Percentiles rank a stretch among this genome's conserved stretches.
Evolutionary conservation across 64 coral and sea anemone species (phyloP).

Genomic region (Orbicella faveolata): DNA sequence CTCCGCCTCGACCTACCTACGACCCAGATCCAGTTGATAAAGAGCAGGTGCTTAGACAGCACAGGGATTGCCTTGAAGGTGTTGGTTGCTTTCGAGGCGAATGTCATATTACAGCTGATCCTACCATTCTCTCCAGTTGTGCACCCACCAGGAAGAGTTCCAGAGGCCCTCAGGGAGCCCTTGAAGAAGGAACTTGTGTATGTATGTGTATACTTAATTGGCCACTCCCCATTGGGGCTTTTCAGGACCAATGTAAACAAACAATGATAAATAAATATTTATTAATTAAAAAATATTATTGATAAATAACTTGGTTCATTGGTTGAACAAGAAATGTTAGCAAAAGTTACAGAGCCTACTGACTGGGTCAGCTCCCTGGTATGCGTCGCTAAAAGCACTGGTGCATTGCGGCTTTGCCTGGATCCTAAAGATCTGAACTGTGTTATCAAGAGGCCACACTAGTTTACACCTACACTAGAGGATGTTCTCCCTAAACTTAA

Average conservation of each 20-base stretch:
- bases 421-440: conserved; percentile 31
- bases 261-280: no score
- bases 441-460: neutral
- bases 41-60: neutral
- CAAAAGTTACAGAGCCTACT: neutral
- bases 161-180: neutral
- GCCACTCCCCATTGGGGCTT: no score
- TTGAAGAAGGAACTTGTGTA: neutral
- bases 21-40: no score
- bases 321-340: neutral
- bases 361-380: conserved; percentile 27
- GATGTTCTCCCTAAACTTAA: no score
- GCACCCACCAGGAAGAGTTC: neutral
- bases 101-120: neutral
- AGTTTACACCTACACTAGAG: no score
- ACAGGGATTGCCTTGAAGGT: conserved; percentile 2
- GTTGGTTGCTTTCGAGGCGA: conserved; percentile 15
- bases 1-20: neutral
- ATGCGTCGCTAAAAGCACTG: neutral
- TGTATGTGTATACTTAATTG: no score
- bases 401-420: neutral
- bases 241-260: no score
- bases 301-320: neutral
- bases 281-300: no score
- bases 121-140: neutral